Base-by-base conservation (phyloP, 2,888 invertebrate species). In the Clistopyga incitator region DNA sequence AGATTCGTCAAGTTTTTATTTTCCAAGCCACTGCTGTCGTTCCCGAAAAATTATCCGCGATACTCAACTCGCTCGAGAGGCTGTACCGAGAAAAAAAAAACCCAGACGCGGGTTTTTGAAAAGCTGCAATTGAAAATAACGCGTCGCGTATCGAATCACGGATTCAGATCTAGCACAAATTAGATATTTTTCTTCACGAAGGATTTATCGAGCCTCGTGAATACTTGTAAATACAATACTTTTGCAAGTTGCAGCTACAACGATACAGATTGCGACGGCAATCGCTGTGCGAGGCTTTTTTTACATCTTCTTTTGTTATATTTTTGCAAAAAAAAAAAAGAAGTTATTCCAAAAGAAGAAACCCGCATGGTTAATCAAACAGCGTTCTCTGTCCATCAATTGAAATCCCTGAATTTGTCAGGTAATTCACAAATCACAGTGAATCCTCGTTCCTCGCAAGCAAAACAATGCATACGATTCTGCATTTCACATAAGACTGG, bases 401-500 rank as follows among this genome's bases (percentile, higher is more conserved):
- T 67, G 71, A 59, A 68, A 80, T 20, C 45, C 50, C 65, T 18
- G 72, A 59, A 47, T 67, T 67, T 76, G n/a, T n/a, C 29, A 20
- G 29, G 29, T 47, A 18, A n/a, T 56, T 75, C 38, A 20, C 52
- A 34, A 42, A 65, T 59, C 70, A 65, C 76, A 45, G 50, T 71
- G 68, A 64, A 50, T 50, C 23, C 25, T 38, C 68, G 68, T 38
- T 70, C 64, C 54, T 74, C 38, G 77, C 34, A 38, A 70, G 20
- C 18, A 29, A 71, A 20, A n/a, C n/a, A 75, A 70, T 59, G 80
- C 77, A 47, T 67, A 64, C 23, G 34, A 45, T 45, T 70, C 78
- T 78, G 84, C 78, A 47, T 81, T 78, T 75, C 38, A 70, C 38
- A 81, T 76, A 84, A 84, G 84, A 84, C 84, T 84, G 84, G 84